These are phyloP conservation scores for Nipponacmea schrenckii DNA, from an alignment of 2,888 invertebrate genomes.

Conservation along the genomic window DNA sequence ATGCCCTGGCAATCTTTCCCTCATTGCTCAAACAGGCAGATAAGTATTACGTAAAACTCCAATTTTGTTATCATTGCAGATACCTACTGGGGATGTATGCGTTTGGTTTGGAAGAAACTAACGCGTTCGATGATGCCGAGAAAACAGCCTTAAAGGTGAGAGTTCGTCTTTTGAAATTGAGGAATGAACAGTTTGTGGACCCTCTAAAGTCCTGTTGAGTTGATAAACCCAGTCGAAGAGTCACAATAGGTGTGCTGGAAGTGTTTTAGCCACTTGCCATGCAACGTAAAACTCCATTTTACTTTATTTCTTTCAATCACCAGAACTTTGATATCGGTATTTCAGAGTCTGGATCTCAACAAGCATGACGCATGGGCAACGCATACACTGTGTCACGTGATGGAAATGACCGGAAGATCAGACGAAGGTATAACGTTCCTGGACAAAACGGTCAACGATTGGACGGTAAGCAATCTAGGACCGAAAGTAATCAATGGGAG, in stretches of 20 bases:
- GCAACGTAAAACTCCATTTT: neutral
- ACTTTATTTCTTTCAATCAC: no score
- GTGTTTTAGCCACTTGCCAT: no score
- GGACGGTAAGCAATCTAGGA: conserved; percentile 63
- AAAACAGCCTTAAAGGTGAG: conserved; percentile 63
- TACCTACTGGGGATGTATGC: conserved; percentile 71
- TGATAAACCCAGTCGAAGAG: no score
- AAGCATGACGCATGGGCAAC: conserved; percentile 71
- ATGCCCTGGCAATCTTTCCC: no score
- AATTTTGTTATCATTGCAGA: conserved; percentile 41
- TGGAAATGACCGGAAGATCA: conserved; percentile 69
- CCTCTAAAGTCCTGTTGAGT: no score
- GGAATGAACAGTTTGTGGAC: no score
- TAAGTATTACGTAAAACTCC: no score
- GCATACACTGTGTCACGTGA: conserved; percentile 70
- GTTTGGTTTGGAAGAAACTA: conserved; percentile 71
- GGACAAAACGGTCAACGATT: conserved; percentile 66
- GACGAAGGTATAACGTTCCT: conserved; percentile 68
- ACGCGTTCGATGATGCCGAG: conserved; percentile 66
- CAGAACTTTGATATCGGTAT: no score
- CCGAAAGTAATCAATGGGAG: neutral
- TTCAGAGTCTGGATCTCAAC: conserved; percentile 43
- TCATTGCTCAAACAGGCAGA: no score
- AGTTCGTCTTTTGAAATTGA: no score
- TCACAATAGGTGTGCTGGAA: no score